Conservation (phyloP, 2,113 vertebrate genomes). For the Elanoides forficatus region DNA sequence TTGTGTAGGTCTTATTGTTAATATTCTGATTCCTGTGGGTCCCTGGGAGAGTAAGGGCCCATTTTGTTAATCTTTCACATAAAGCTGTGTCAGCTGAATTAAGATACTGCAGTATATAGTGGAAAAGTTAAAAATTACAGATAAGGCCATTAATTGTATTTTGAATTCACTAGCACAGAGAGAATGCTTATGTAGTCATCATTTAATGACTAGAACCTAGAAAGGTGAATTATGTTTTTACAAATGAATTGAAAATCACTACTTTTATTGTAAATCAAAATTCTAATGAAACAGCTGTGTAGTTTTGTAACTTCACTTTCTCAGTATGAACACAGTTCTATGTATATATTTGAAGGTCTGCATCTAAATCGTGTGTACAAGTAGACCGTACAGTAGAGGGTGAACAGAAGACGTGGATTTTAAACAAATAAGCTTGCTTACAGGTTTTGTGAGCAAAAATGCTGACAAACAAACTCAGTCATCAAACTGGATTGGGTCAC, state of each 20-base stretch:
- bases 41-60: neutral
- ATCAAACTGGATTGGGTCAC: neutral
- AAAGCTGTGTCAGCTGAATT: neutral
- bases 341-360: neutral
- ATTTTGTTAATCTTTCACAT: neutral
- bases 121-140: neutral
- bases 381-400: neutral
- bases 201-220: neutral
- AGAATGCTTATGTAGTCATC: neutral
- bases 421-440: neutral
- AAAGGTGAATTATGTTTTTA: neutral
- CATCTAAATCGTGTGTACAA: neutral
- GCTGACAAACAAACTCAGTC: neutral
- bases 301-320: neutral
- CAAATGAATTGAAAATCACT: neutral
- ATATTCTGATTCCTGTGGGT: neutral
- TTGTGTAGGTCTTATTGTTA: neutral
- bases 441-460: neutral
- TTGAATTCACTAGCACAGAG: neutral
- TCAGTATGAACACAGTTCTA: neutral
- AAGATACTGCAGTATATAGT: neutral
- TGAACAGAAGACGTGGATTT: neutral
- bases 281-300: neutral
- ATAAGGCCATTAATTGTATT: neutral
- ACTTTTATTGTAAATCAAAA: neutral